These are phyloP conservation scores for Iguana delicatissima DNA, from an alignment of 2,797 vertebrate genomes.

Conservation along the genomic window DNA sequence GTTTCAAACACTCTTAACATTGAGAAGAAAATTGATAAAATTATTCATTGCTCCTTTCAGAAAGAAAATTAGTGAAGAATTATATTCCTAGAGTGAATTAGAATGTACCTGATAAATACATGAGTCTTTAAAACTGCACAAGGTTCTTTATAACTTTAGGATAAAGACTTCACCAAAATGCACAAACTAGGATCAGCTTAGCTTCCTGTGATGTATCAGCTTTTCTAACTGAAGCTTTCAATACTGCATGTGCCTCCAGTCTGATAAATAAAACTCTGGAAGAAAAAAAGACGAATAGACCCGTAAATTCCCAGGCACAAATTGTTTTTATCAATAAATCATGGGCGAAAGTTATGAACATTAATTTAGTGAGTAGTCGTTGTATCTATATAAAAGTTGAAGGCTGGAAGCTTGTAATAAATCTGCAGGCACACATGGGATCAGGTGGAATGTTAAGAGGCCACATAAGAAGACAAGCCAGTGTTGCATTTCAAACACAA, in stretches of 20 bases:
- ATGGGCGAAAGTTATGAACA: slow-evolving; percentile 19
- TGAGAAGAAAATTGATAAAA: no score
- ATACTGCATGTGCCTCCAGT: background rate
- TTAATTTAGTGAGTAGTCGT: slow-evolving; percentile 27
- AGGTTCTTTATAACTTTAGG: background rate
- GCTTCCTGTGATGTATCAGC: background rate
- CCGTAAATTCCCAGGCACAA: background rate
- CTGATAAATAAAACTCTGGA: slow-evolving; percentile 1
- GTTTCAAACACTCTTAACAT: no score
- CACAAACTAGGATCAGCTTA: background rate
- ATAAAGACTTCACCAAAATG: background rate
- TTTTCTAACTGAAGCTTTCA: slow-evolving; percentile 14
- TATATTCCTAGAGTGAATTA: no score
- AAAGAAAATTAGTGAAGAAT: no score
- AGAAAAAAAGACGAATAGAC: slow-evolving; percentile 1
- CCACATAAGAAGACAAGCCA: background rate
- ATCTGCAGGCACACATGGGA: background rate
- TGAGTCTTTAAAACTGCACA: no score
- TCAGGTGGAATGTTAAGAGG: background rate
- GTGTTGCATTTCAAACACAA: background rate
- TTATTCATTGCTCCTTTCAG: no score
- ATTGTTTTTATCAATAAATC: slow-evolving; percentile 14
- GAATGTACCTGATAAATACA: no score
- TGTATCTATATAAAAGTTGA: background rate
- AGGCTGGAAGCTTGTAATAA: background rate